A percentile compares a stretch with the other conserved stretches of the same genome.
Evolutionary conservation across 2,888 invertebrate species (phyloP).

Genomic region (Lucinisca nassula): DNA sequence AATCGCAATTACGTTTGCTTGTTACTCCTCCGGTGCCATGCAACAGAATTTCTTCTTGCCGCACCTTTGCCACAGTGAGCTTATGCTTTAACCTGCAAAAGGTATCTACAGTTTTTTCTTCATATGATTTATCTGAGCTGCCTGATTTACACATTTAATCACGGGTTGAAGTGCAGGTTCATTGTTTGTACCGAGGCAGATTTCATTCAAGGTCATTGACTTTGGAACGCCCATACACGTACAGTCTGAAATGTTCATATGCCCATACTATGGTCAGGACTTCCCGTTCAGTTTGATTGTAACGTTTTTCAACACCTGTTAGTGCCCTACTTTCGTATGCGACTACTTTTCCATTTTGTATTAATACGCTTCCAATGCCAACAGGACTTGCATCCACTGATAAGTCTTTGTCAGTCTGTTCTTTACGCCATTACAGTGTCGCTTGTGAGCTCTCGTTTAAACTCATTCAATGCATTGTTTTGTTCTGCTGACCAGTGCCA

Average conservation of each 20-base stretch:
- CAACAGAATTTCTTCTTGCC: constrained; percentile 12
- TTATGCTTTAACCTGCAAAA: neutral
- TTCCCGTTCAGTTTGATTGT: constrained; percentile 73
- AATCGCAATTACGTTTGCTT: constrained; percentile 47
- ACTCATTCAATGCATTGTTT: constrained; percentile 60
- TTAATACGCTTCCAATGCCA: constrained; percentile 67
- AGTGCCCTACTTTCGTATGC: constrained; percentile 62
- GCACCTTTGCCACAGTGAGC: neutral
- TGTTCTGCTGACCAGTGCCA: constrained; percentile 29
- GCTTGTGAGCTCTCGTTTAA: constrained; percentile 53
- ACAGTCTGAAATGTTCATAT: constrained; percentile 73
- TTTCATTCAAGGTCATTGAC: constrained; percentile 51
- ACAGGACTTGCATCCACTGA: constrained; percentile 70
- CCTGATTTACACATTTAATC: neutral
- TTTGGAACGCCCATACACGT: constrained; percentile 68
- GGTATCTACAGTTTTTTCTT: neutral
- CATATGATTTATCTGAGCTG: constrained; percentile 9
- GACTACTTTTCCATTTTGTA: constrained; percentile 52
- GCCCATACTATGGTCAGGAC: constrained; percentile 71
- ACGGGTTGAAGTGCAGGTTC: constrained; percentile 15
- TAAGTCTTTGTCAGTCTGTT: constrained; percentile 40
- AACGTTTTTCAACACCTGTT: constrained; percentile 57
- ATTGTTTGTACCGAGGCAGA: constrained; percentile 22
- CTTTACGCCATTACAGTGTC: constrained; percentile 41
- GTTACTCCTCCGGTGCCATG: constrained; percentile 51